Conservation (phyloP, 2,113 vertebrate species). For the Brachypteracias leptosomus region DNA sequence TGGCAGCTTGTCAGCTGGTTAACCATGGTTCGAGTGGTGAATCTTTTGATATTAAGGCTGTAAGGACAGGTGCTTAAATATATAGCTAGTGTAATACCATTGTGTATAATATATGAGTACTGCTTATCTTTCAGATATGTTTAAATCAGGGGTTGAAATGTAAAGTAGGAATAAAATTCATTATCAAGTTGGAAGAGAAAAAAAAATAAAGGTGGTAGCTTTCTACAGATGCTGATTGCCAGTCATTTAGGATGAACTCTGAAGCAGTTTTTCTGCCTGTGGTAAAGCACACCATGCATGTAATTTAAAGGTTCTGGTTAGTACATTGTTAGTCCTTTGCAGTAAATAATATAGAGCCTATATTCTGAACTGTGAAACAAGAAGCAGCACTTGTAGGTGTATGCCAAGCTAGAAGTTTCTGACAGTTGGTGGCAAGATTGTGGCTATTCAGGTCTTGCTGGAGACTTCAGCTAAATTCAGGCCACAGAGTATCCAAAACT, state of each 20-base stretch:
- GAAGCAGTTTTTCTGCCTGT: neutral
- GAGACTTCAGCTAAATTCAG: slow-evolving; percentile 12
- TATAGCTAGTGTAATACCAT: neutral
- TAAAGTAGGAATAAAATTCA: slow-evolving; percentile 20
- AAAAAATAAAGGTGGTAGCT: neutral
- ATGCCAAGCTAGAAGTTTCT: neutral
- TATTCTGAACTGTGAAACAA: neutral
- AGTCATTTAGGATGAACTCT: neutral
- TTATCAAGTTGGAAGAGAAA: neutral
- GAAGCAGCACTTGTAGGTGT: slow-evolving; percentile 16
- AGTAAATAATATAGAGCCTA: neutral
- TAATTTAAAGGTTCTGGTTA: neutral
- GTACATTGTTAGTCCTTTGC: neutral
- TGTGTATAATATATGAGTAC: neutral
- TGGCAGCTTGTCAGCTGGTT: neutral
- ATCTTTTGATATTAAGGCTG: neutral
- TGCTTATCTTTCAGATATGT: slow-evolving; percentile 11
- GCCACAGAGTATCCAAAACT: neutral
- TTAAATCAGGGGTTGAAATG: slow-evolving; percentile 27
- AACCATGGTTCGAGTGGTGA: neutral
- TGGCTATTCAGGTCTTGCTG: slow-evolving; percentile 33
- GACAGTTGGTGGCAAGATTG: slow-evolving; percentile 43
- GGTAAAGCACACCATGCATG: neutral
- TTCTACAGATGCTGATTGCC: neutral
- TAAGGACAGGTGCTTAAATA: slow-evolving; percentile 5